Evolutionary conservation across 2,797 vertebrate genomes (phyloP), one percentile per base, ranked within the genome.

Genomic region (Brachyalestes nurse): DNA sequence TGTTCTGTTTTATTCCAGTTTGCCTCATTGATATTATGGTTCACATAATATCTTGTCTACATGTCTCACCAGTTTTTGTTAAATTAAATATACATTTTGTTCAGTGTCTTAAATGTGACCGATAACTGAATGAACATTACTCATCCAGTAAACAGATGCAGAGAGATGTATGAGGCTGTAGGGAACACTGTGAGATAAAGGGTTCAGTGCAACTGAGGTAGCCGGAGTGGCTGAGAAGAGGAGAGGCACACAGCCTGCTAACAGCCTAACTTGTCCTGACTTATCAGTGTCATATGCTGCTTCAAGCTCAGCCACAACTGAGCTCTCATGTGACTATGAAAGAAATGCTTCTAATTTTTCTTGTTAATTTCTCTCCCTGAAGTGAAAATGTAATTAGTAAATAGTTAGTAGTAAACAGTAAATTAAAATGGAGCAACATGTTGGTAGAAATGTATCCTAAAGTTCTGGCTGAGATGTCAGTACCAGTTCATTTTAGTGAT

Each of bases 261-360:
- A 57, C 69, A 65, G 51, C 67, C 57, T 0, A 25, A 47, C 65
- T 42, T 28, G 5, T 82, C 28, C 65, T 21, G 40, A 34, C 51
- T 71, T 49, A 64, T 75, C 79, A 67, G 47, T 34, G 66, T 75
- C 70, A 92, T 82, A 86, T 85, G 83, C 87, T 87, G 89, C 75
- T 71, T 75, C 76, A 84, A 58, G 45, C 28, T n/a, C 75, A 80
- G 76, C n/a, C 84, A 82, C 85, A 69, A 85, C 90, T 88, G 75
- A 86, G 87, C 78, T 77, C 67, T 81, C 55, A 76, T 65, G 40
- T 47, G 42, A 13, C 40, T 23, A n/a, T 69, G n/a, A 49, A 67
- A 67, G 38, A 21, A 69, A 45, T 47, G n/a, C 66, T 45, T 47
- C 42, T 13, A 21, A 45, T 47, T 12, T 10, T 38, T 66, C 34